phyloP scores from a whole-genome alignment of 2,797 vertebrate genomes.

The Dendrocincla fuliginosa region DNA sequence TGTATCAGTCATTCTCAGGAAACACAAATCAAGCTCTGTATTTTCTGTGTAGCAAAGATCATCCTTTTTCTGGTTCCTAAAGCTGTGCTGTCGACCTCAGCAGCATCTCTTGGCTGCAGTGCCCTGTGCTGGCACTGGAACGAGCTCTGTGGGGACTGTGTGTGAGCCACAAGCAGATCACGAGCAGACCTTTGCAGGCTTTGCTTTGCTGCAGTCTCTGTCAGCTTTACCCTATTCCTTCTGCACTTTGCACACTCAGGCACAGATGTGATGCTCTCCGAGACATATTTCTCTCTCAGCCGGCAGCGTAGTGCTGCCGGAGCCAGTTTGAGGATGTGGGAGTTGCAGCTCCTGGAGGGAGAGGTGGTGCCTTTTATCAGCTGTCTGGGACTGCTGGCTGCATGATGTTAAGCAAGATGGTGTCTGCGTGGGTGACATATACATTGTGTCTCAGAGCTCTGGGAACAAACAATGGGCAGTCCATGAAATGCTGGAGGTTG shows the following conservation, averaged over 20 bases:
- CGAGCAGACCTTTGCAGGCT: conserved; percentile 46
- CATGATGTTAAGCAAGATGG: conserved; percentile 33
- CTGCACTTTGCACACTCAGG: neutral
- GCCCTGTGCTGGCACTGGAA: conserved; percentile 19
- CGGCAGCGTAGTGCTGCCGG: neutral
- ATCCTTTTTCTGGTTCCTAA: conserved; percentile 13
- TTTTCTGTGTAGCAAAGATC: neutral
- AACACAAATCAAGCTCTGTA: neutral
- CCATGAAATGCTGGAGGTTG: neutral
- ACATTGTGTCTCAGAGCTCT: neutral
- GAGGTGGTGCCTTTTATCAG: conserved; percentile 1
- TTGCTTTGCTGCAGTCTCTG: conserved; percentile 47
- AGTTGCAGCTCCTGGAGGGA: conserved; percentile 35
- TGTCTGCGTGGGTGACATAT: neutral
- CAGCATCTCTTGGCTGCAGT: conserved; percentile 34
- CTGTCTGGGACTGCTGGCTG: conserved; percentile 24
- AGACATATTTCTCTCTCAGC: conserved; percentile 38
- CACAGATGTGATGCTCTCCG: conserved; percentile 24
- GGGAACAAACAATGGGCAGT: neutral
- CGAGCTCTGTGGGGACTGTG: neutral
- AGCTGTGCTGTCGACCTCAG: neutral
- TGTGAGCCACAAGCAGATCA: conserved; percentile 20
- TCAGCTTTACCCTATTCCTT: conserved; percentile 46
- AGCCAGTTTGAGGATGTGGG: conserved; percentile 43
- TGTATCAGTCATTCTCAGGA: neutral